A percentile compares a stretch with the other conserved stretches of the same genome.
phyloP scores from a whole-genome alignment of 2,888 invertebrate genomes.

The Seira ritae region DNA sequence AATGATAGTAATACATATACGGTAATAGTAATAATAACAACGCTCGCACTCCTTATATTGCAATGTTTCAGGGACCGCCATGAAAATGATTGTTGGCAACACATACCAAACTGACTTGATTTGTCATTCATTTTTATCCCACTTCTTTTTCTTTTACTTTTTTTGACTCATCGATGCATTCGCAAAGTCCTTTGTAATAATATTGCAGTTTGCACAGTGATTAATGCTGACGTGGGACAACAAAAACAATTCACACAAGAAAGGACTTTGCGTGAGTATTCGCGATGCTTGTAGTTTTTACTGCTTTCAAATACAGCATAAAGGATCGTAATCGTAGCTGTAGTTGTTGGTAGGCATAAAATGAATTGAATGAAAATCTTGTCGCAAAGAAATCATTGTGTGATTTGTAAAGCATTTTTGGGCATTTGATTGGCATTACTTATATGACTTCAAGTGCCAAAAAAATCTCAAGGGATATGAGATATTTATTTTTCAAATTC shows the following conservation, averaged over 20 bases:
- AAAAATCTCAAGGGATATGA: background rate
- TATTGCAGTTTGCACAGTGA: background rate
- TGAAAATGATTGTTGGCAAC: constrained; percentile 12
- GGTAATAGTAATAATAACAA: constrained; percentile 16
- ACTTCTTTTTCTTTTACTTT: background rate
- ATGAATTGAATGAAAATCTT: no score
- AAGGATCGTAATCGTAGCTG: no score
- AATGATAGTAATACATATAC: constrained; percentile 3
- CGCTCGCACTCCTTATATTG: background rate
- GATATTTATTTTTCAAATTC: background rate
- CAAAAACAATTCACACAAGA: constrained; percentile 1
- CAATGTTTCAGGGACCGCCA: constrained; percentile 20
- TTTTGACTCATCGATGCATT: background rate
- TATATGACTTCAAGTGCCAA: constrained; percentile 5
- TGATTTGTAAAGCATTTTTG: no score
- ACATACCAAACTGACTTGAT: background rate
- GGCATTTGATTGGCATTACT: background rate
- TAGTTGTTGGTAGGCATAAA: no score
- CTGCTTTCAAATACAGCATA: no score
- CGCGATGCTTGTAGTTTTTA: background rate
- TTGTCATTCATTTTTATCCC: background rate
- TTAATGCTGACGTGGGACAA: background rate
- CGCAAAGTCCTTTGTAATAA: background rate
- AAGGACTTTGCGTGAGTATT: background rate
- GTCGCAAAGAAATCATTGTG: no score